Base-by-base conservation (phyloP, 2,113 vertebrate genomes). In the Ornithorhynchus anatinus region DNA sequence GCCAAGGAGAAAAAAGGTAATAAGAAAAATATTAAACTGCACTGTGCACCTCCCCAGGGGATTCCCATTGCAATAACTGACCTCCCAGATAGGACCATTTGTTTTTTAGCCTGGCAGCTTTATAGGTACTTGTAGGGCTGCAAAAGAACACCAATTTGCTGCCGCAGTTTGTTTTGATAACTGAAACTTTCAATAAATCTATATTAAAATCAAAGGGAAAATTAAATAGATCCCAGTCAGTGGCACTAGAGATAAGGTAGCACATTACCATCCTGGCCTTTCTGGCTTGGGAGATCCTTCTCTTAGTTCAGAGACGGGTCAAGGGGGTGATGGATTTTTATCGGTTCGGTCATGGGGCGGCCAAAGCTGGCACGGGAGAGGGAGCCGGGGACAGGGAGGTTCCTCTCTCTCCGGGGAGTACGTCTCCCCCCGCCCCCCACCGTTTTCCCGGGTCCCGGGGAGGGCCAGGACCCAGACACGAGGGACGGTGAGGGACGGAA, bases 171-270 rank as follows among this genome's bases (percentile, higher is more conserved):
- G 94, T 94, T 94, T 93, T 92, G 92, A 94, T 94, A 94, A 94
- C 92, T 88, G 89, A 91, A 92, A 91, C 89, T 92, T 94, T 93
- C 92, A 94, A 94, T 94, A 94, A 94, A 94, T 94, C 94, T 94
- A 91, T 92, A 94, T 94, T 94, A 94, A 94, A 94, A 94, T 93
- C 93, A 94, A 94, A 93, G 86, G 71, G 89, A 92, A 91, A 94
- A 94, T 93, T 93, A 94, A 94, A 91, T 92, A 92, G 92, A 90
- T 90, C 36, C 69, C 72, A 86, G 92, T 87, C 85, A 40, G 89
- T 81, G 89, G 85, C 87, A 90, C 75, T 84, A 31, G 71, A 92
- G 90, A 94, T 90, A 90, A 93, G 92, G 89, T 81, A 92, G 84
- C 82, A 75, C 81, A 90, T 92, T 87, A 90, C 91, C 82, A 92